Evolutionary conservation across 2,113 vertebrate genomes (phyloP), one percentile per base, ranked within the genome.

Genomic region (Nycticorax nycticorax): DNA sequence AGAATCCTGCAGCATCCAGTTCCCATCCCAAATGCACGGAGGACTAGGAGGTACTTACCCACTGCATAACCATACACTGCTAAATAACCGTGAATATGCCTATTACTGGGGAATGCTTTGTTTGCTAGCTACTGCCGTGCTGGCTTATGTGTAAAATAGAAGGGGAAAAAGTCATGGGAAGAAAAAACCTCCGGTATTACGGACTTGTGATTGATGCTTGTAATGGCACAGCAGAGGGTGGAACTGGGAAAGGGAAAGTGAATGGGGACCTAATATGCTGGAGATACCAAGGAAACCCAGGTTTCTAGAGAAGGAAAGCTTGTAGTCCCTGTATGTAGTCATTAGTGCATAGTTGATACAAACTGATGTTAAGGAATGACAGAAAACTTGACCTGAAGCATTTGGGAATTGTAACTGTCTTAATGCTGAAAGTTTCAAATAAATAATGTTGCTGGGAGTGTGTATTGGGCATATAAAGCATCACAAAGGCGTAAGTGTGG

Each of bases 181-280:
- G 37, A 43, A 47, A 48, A 63, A 55, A 8, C 4, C 6, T 71
- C 12, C 20, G 43, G 19, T 47, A 7, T 19, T 12, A 19, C 14
- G 2, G 57, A 10, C 16, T 88, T 60, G 27, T 60, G 74, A 39
- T 3, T 83, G 59, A 12, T 89, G 35, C 27, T 76, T 75, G 32
- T 71, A 56, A 37, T 17, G 3, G 14, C 24, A 23, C 20, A 68
- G 50, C 27, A 35, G 84, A 47, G n/a, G 7, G 7, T 80, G n/a
- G 41, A 27, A 35, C 56, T 75, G 52, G 64, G 73, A 78, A 74
- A 20, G 33, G 10, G 24, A 33, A 62, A 56, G n/a, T 13, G 60
- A 77, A 59, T 22, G 26, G 39, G 8, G 21, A 33, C 10, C 12
- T 66, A n/a, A 41, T 43, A 21, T 11, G 17, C 0, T 0, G 16